Evolutionary conservation across 2,888 invertebrate genomes (phyloP).

Genomic region (Pardosa pseudoannulata): DNA sequence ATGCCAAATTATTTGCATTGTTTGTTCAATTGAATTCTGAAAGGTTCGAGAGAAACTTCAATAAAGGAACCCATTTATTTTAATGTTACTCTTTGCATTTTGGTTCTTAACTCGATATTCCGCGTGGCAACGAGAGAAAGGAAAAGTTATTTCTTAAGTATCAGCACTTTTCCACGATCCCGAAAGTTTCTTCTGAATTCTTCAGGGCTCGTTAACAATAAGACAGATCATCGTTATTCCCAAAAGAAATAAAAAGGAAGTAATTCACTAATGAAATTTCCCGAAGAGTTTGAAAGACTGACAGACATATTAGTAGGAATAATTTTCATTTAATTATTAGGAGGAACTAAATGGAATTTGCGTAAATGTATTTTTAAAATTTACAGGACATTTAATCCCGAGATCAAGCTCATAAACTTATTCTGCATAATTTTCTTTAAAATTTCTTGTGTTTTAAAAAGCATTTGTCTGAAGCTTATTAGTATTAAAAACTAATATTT

Average conservation of each 20-base stretch:
- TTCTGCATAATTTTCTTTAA: too few relatives aligned
- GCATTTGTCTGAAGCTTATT: too few relatives aligned
- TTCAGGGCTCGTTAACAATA: not conserved
- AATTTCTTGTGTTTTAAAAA: too few relatives aligned
- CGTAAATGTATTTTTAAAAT: too few relatives aligned
- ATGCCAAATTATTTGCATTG: not conserved
- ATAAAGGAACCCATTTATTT: not conserved
- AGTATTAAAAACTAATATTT: too few relatives aligned
- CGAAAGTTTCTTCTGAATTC: not conserved
- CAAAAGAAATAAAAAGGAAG: not conserved
- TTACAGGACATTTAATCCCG: too few relatives aligned
- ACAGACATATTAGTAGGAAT: too few relatives aligned
- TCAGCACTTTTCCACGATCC: not conserved
- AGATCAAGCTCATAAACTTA: too few relatives aligned
- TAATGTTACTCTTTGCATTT: not conserved
- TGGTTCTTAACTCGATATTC: not conserved
- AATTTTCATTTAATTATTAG: too few relatives aligned
- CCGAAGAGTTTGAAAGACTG: too few relatives aligned
- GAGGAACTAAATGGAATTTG: too few relatives aligned
- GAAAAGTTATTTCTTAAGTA: not conserved
- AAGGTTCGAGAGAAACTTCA: not conserved
- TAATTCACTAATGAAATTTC: not conserved
- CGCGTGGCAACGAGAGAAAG: not conserved
- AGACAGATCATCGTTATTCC: not conserved
- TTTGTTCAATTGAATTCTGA: not conserved